Evolutionary conservation across 35 echinoderm and acorn worm species (phyloP).

Genomic region (Acanthaster planci): DNA sequence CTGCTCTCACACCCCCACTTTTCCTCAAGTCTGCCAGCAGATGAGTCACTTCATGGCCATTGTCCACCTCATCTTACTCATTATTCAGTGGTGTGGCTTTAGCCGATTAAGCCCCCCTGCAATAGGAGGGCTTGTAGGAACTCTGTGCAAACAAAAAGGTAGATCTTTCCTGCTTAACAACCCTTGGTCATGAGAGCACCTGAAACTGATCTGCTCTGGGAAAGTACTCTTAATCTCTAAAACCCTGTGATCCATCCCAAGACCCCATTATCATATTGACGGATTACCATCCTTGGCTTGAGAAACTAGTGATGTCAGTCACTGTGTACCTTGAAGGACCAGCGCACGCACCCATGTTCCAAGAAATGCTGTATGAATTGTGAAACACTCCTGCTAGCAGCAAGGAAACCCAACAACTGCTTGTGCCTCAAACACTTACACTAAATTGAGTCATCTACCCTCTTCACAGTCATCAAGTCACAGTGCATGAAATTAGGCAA

Average conservation of each 20-base stretch:
- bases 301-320: slow-evolving; percentile 9
- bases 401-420: no score
- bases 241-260: not conserved
- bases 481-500: no score
- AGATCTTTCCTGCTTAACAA: not conserved
- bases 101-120: slow-evolving; percentile 12
- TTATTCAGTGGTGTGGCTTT: slow-evolving; percentile 9
- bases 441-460: no score
- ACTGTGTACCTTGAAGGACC: not conserved
- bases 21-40: slow-evolving; percentile 12
- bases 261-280: slow-evolving; percentile 5
- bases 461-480: no score
- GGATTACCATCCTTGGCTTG: not conserved
- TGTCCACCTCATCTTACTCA: not conserved
- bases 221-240: not conserved
- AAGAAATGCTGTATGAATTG: not conserved
- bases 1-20: no score
- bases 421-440: no score
- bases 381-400: not conserved
- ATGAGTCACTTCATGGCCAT: not conserved
- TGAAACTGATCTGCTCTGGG: slow-evolving; percentile 22
- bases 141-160: slow-evolving; percentile 18
- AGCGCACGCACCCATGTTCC: not conserved
- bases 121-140: not conserved
- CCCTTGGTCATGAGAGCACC: not conserved